These are phyloP conservation scores for Xenus cinereus DNA, from an alignment of 2,113 vertebrate species.

Conservation along the genomic window DNA sequence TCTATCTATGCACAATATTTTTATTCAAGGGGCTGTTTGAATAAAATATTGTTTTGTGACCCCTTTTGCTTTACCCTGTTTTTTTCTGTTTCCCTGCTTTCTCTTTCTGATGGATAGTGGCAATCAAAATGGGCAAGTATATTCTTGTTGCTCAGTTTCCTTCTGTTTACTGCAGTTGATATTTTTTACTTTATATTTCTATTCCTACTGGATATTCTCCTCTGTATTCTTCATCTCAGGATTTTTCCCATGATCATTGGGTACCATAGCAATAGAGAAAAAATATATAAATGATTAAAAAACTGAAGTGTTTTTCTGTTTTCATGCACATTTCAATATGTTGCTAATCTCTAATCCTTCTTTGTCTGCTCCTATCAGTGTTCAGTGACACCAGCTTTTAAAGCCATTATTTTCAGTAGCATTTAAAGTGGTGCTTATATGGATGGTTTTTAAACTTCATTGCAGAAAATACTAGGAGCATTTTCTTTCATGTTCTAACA, in stretches of 20 bases:
- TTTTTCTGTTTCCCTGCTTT: slow-evolving; percentile 84
- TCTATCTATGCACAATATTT: slow-evolving; percentile 85
- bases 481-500: neutral
- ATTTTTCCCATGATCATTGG: slow-evolving; percentile 21
- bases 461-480: neutral
- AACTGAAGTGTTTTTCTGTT: neutral
- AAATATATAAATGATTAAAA: neutral
- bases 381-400: neutral
- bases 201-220: slow-evolving; percentile 71
- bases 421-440: neutral
- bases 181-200: slow-evolving; percentile 67
- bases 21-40: slow-evolving; percentile 85
- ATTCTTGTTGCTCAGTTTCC: slow-evolving; percentile 78
- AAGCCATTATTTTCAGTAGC: neutral
- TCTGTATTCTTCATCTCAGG: slow-evolving; percentile 70
- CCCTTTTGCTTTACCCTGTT: slow-evolving; percentile 83
- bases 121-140: slow-evolving; percentile 90
- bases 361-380: neutral
- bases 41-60: slow-evolving; percentile 88
- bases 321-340: slow-evolving; percentile 24
- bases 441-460: neutral
- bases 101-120: slow-evolving; percentile 81
- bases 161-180: slow-evolving; percentile 71
- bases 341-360: slow-evolving; percentile 31
- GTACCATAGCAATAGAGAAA: neutral